phyloP scores from a whole-genome alignment of 2,113 vertebrate genomes.

The Eubucco bourcierii region DNA sequence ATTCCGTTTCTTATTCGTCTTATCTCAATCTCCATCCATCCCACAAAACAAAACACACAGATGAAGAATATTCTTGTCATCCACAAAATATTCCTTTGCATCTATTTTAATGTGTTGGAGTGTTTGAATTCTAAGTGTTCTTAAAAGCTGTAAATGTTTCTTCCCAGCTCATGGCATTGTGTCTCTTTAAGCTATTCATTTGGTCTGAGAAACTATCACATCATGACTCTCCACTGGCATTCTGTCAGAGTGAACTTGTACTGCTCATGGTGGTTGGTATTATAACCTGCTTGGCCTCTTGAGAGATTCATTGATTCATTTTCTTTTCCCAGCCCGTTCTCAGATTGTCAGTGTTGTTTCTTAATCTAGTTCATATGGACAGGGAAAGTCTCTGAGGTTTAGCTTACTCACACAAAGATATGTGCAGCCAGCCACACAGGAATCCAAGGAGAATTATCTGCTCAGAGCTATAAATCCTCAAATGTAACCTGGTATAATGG shows the following conservation, averaged over 20 bases:
- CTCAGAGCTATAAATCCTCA: constrained; percentile 45
- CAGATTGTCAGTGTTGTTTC: constrained; percentile 61
- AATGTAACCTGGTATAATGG: background rate
- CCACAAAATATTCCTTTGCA: background rate
- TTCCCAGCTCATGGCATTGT: background rate
- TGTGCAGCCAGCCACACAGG: background rate
- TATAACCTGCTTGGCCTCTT: constrained; percentile 9
- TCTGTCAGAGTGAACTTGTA: background rate
- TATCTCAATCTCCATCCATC: background rate
- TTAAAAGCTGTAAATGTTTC: background rate
- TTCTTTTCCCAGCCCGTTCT: constrained; percentile 39
- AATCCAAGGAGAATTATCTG: constrained; percentile 31
- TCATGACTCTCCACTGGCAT: background rate
- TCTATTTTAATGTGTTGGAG: background rate
- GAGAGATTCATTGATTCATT: constrained; percentile 46
- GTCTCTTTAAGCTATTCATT: background rate
- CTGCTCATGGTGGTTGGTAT: background rate
- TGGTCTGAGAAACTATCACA: background rate
- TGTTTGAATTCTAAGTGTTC: too few species aligned
- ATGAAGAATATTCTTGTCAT: background rate
- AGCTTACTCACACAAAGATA: constrained; percentile 10
- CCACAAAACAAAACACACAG: background rate
- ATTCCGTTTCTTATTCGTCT: background rate
- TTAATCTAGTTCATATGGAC: constrained; percentile 57
- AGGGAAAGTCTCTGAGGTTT: constrained; percentile 33